These are phyloP conservation scores for Nephila pilipes DNA, from an alignment of 1,140 invertebrate genomes.

Conservation along the genomic window DNA sequence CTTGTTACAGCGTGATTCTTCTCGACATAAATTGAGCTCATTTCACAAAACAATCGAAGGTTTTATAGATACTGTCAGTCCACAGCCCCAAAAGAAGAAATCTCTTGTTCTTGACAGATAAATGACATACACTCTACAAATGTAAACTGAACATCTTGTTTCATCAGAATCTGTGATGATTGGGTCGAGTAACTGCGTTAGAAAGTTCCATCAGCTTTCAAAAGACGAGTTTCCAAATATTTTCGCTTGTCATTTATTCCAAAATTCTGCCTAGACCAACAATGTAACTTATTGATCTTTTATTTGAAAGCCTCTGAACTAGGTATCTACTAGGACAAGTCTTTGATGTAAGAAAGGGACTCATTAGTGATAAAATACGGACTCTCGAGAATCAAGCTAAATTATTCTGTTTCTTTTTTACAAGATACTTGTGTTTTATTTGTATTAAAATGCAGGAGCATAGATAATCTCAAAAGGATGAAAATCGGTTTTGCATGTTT, in stretches of 20 bases:
- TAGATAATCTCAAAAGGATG: background rate
- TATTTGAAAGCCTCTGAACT: background rate
- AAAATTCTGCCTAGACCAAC: background rate
- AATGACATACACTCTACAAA: background rate
- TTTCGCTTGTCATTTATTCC: background rate
- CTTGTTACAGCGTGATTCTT: background rate
- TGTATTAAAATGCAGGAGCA: background rate
- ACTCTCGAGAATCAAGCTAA: background rate
- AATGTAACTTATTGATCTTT: background rate
- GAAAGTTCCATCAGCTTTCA: too few relatives aligned
- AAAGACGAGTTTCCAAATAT: background rate
- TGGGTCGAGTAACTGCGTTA: constrained; percentile 22
- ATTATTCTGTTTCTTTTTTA: background rate
- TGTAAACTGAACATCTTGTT: background rate
- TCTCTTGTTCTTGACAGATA: background rate
- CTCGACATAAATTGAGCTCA: background rate
- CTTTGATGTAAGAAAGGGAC: background rate
- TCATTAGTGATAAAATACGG: background rate
- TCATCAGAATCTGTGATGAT: background rate
- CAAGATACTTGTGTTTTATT: background rate
- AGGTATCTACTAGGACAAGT: background rate
- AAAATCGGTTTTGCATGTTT: background rate
- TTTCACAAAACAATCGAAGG: background rate
- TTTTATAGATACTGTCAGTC: background rate
- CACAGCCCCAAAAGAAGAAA: background rate